Evolutionary conservation across 2,113 vertebrate species (phyloP).

Genomic region (Neotragus pygmaeus): DNA sequence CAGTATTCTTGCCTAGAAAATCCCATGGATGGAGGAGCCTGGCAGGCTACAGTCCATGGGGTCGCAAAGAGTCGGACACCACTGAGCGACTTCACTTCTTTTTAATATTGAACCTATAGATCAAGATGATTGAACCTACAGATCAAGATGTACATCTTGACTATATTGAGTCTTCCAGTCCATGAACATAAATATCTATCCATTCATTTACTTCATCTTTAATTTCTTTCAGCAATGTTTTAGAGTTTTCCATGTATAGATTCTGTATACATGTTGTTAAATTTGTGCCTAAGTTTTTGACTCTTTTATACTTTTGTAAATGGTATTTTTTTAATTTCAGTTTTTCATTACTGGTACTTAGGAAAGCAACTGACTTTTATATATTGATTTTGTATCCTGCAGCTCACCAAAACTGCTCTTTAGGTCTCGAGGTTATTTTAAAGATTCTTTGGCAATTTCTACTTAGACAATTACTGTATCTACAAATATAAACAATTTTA

Average conservation of each 20-base stretch:
- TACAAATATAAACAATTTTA: background rate
- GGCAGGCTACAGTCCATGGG: background rate
- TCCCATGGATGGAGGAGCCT: background rate
- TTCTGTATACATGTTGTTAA: background rate
- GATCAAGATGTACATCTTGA: background rate
- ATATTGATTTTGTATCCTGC: background rate
- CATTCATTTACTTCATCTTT: background rate
- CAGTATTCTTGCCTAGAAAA: background rate
- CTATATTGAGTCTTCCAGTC: background rate
- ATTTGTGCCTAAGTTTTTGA: background rate
- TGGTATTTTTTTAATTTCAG: background rate
- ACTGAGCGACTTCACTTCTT: background rate
- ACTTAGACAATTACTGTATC: background rate
- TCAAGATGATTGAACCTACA: background rate
- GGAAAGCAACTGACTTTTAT: background rate
- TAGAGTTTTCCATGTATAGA: background rate
- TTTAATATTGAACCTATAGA: background rate
- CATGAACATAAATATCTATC: background rate
- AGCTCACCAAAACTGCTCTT: background rate
- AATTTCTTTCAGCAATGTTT: background rate
- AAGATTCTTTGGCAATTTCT: background rate
- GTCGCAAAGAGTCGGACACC: fast-evolving
- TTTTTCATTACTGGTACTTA: background rate
- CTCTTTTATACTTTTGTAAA: background rate
- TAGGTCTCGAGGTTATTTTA: background rate